Base-by-base conservation (phyloP, 2,113 vertebrate genomes). In the Sphaerodactylus townsendi region DNA sequence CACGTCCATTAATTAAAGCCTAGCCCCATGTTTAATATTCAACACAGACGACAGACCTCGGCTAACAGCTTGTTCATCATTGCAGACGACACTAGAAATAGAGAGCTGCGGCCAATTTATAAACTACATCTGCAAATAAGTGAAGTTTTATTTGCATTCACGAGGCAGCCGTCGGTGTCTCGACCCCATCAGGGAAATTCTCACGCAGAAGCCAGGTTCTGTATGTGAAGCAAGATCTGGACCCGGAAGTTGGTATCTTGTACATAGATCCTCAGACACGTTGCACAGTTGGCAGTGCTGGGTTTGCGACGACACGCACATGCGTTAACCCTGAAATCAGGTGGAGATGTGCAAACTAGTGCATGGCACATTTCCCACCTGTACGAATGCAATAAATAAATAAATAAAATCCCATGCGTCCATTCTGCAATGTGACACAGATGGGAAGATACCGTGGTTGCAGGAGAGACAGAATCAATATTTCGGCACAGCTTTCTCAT, bases 11-110 rank as follows among this genome's bases (percentile, higher is more conserved):
- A 53, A 81, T 81, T 59, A 75, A 59, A 66, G 23, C 1, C 48
- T 21, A 75, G 25, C 15, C 70, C 35, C 33, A 37, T 35, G 25
- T 81, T 62, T 81, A 81, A 81, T 81, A 81, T 81, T 81, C 79
- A 8, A 30, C 25, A 56, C 79, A 81, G 66, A 56, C 66, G 5
- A 33, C 9, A 30, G 66, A 21, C 48, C 10, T 25, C 35, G 35
- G 33, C 79, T 56, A 70, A 39, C 44, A 19, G 79, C 68, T 81
- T 81, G 66, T n/a, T 25, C 53, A 68, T 53, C 33, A 23, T n/a
- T 17, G 78, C 69, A 37, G 33, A 28, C 65, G 21, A 35, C 66
- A 13, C 35, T 11, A 15, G 66, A 41, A 81, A 50, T 33, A 19
- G 9, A 14, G 39, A 28, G 59, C 25, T 64, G 77, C 25, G 5